Percentiles rank a stretch among this genome's conserved stretches.
Conservation (phyloP, 2,113 vertebrate genomes). For the Chamaea fasciata region DNA sequence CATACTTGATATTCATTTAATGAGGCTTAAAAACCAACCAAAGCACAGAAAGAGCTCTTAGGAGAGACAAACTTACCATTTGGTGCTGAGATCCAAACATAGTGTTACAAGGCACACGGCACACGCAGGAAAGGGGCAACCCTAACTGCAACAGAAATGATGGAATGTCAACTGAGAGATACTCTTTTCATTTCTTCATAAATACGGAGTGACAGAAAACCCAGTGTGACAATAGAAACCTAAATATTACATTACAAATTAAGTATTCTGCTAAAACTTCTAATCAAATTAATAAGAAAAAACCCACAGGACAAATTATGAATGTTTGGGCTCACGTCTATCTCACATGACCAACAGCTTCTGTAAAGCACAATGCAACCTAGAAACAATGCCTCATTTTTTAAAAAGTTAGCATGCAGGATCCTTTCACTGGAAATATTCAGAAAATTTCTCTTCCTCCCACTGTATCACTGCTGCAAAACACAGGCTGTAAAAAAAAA, state of each 20-base stretch:
- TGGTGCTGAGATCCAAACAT: conserved; percentile 98
- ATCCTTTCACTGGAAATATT: not conserved
- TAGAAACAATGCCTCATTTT: not conserved
- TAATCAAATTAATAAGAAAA: not conserved
- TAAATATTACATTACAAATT: not conserved
- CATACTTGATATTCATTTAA: not conserved
- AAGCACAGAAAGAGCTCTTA: not conserved
- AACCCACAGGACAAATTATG: not conserved
- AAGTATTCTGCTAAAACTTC: not conserved
- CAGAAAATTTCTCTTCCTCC: not conserved
- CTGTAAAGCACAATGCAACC: not conserved
- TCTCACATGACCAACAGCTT: not conserved
- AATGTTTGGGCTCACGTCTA: not conserved
- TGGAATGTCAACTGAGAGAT: not conserved
- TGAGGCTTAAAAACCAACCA: not conserved
- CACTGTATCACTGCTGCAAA: not conserved
- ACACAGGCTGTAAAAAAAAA: not conserved
- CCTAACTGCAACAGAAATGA: conserved; percentile 68
- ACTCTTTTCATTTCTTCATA: not conserved
- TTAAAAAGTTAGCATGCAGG: not conserved
- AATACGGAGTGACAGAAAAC: not conserved
- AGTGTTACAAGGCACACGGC: conserved; percentile 94
- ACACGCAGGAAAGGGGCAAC: conserved; percentile 80
- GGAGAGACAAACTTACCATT: conserved; percentile 81
- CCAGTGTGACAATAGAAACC: not conserved